phyloP scores from a whole-genome alignment of 1,140 invertebrate genomes.

The Rhagoletis pomonella region DNA sequence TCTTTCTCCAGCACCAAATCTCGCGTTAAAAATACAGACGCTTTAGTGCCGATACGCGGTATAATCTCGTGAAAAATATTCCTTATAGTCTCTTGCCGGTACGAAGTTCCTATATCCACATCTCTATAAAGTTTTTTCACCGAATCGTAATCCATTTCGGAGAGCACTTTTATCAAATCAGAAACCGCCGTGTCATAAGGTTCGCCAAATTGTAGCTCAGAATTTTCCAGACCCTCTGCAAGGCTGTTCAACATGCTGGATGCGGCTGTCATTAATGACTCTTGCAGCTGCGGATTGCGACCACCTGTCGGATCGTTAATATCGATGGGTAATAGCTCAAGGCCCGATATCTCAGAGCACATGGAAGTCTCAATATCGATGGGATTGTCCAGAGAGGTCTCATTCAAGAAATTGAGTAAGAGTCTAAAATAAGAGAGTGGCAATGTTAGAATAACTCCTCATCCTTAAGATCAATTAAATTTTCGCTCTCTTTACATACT shows the following conservation, averaged over 20 bases:
- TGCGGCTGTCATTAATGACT: conserved; percentile 65
- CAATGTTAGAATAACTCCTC: neutral
- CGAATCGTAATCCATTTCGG: conserved; percentile 76
- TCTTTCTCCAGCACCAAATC: conserved; percentile 79
- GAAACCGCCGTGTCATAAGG: conserved; percentile 75
- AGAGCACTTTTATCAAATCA: conserved; percentile 75
- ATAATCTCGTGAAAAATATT: conserved; percentile 84
- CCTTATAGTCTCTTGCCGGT: conserved; percentile 79
- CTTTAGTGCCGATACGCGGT: conserved; percentile 81
- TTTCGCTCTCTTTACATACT: conserved; percentile 59
- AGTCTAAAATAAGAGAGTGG: conserved; percentile 58
- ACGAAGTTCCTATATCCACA: conserved; percentile 79
- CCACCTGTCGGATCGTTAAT: conserved; percentile 69
- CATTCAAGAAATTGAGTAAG: conserved; percentile 67
- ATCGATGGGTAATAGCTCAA: conserved; percentile 65
- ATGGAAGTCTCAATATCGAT: conserved; percentile 70
- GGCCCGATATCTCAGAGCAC: conserved; percentile 61
- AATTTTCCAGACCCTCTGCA: conserved; percentile 73
- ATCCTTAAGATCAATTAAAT: conserved; percentile 62
- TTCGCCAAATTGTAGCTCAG: conserved; percentile 73
- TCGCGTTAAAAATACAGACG: conserved; percentile 79
- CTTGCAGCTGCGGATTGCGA: conserved; percentile 67
- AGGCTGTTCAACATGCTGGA: conserved; percentile 68
- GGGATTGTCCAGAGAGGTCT: conserved; percentile 67
- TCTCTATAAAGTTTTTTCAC: conserved; percentile 76